A percentile compares a stretch with the other conserved stretches of the same genome.
These are phyloP conservation scores for Hirtodrosophila confusa DNA, from an alignment of 2,888 invertebrate species.

Conservation along the genomic window DNA sequence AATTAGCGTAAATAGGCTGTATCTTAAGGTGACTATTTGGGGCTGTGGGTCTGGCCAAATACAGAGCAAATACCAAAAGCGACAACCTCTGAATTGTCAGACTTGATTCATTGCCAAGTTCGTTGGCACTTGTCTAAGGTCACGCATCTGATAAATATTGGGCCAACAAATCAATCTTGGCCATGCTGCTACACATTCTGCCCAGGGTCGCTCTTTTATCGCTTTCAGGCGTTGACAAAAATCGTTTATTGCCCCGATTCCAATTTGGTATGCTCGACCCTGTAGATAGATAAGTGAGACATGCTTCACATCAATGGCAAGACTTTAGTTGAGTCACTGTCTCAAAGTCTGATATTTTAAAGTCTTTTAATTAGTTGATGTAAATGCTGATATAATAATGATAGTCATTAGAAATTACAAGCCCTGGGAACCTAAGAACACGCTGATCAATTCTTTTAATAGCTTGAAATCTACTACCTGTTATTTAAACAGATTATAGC, in stretches of 20 bases:
- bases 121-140: conserved; percentile 71
- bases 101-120: conserved; percentile 72
- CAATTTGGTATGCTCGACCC: conserved; percentile 26
- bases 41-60: conserved; percentile 39
- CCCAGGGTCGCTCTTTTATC: conserved; percentile 52
- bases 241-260: conserved; percentile 39
- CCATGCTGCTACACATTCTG: conserved; percentile 39
- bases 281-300: conserved; percentile 16
- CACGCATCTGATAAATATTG: conserved; percentile 26
- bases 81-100: conserved; percentile 32
- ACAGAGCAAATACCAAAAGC: conserved; percentile 23
- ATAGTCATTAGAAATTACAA: too few species aligned
- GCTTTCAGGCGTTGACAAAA: conserved; percentile 45
- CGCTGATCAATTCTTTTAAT: too few species aligned
- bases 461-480: too few species aligned
- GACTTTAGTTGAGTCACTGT: conserved; percentile 13
- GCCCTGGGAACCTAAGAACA: too few species aligned
- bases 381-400: too few species aligned
- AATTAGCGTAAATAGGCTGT: conserved; percentile 34
- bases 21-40: conserved; percentile 16
- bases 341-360: neutral
- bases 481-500: too few species aligned
- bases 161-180: conserved; percentile 59
- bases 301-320: conserved; percentile 6
- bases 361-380: neutral